Evolutionary conservation across 2,888 invertebrate species (phyloP), one percentile per base, ranked within the genome.

Genomic region (Darwinula stevensoni): DNA sequence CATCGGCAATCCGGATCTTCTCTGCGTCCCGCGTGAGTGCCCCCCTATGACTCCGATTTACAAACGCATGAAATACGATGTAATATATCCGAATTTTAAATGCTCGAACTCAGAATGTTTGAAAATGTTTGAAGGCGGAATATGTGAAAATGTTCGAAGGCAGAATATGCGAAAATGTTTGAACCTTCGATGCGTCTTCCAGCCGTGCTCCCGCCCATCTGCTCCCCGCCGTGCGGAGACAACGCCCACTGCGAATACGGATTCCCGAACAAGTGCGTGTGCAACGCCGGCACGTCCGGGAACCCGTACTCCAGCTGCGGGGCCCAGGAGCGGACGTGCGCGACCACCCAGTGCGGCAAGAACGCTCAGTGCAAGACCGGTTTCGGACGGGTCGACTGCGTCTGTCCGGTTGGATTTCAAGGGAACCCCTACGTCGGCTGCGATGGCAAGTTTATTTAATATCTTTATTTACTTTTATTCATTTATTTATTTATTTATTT

Each of bases 171-270:
- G 22, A 9, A 22, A 9, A 9, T 22, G n/a, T 22, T 22, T n/a
- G 22, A 22, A 9, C n/a, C n/a, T 22, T n/a, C n/a, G n/a, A n/a
- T n/a, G n/a, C 22, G 6, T 39, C 36, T 58, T 58, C 34, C 51
- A 72, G 73, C 80, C 16, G 61, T 74, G 37, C 58, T 63, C 34
- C 67, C 68, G 38, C 76, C 82, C 6, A 54, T 58, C 31, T 84
- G 82, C 48, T 58, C 62, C 35, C 80, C 82, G n/a, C 49, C 45
- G 16, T 84, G 84, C 47, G 75, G 71, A 4, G 51, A 59, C 38
- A 75, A 78, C 46, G 72, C 80, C 2, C 80, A 84, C 44, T 84
- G 84, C 48, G 68, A 74, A 43, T 82, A 82, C 43, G 70, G 71
- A 32, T 40, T 41, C n/a, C 62, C 61, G 12, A 73, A 73, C 45